phyloP scores from a whole-genome alignment of 2,888 invertebrate species.

The Schizaphis graminum region DNA sequence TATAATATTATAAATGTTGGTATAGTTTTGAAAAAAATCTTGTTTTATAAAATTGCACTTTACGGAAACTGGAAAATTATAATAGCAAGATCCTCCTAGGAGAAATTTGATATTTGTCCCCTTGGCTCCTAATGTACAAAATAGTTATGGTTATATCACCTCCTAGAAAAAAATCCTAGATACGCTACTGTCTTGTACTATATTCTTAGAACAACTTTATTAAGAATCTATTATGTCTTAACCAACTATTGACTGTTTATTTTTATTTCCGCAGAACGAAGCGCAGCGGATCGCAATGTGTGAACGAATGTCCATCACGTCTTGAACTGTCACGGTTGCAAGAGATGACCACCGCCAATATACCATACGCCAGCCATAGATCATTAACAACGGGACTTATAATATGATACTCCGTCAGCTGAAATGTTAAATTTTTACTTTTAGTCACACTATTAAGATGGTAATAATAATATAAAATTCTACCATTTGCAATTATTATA shows the following conservation, averaged over 20 bases:
- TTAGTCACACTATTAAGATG: conserved; percentile 33
- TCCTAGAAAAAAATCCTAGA: too few relatives aligned
- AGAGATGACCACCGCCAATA: background rate
- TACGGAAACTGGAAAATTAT: too few relatives aligned
- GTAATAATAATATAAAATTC: background rate
- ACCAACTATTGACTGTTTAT: background rate
- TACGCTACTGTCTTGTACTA: too few relatives aligned
- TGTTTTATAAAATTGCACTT: too few relatives aligned
- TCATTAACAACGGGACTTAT: background rate
- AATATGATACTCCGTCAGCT: background rate
- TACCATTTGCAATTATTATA: conserved; percentile 1
- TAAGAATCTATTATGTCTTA: background rate
- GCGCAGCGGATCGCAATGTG: conserved; percentile 63
- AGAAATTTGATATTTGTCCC: too few relatives aligned
- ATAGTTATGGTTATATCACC: too few relatives aligned
- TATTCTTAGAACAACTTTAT: background rate
- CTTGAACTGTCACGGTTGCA: conserved; percentile 39
- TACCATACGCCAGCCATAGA: background rate
- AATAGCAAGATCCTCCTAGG: too few relatives aligned
- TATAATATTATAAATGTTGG: too few relatives aligned
- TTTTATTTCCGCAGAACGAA: conserved; percentile 41
- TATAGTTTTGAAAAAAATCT: too few relatives aligned
- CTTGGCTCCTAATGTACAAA: too few relatives aligned
- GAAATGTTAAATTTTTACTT: conserved; percentile 15
- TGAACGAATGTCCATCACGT: conserved; percentile 57